Conservation (phyloP, 2,797 vertebrate genomes). For the Alcedo atthis region DNA sequence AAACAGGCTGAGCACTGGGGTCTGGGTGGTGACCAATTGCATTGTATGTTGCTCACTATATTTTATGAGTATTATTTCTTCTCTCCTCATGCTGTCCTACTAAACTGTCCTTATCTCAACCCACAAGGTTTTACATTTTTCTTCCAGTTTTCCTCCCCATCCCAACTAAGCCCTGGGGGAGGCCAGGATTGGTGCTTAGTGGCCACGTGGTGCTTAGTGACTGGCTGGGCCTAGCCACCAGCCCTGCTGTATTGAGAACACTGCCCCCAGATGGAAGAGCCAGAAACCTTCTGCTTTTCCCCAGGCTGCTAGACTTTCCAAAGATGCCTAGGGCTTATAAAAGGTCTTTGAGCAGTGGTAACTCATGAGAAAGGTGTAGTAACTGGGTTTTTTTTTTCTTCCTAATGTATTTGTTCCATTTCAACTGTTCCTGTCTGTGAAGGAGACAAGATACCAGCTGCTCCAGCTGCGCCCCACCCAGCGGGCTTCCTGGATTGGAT, state of each 20-base stretch:
- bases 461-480: constrained; percentile 82
- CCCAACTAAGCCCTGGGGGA: too few species aligned
- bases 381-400: neutral
- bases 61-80: neutral
- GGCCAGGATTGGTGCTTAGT: too few species aligned
- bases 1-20: neutral
- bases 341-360: neutral
- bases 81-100: neutral
- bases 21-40: neutral
- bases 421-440: constrained; percentile 5
- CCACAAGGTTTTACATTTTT: neutral
- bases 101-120: neutral
- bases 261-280: neutral
- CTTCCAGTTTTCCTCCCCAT: neutral
- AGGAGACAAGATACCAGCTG: constrained; percentile 83
- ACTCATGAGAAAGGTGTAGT: neutral
- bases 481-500: constrained; percentile 82
- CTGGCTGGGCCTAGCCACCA: neutral
- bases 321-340: neutral
- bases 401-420: neutral
- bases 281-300: neutral
- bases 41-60: too few species aligned
- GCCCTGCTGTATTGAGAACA: neutral
- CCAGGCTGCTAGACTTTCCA: neutral
- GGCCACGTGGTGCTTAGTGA: neutral